Evolutionary conservation across 2,113 vertebrate genomes (phyloP), one percentile per base, ranked within the genome.

Genomic region (Machaerirhynchus nigripectus): DNA sequence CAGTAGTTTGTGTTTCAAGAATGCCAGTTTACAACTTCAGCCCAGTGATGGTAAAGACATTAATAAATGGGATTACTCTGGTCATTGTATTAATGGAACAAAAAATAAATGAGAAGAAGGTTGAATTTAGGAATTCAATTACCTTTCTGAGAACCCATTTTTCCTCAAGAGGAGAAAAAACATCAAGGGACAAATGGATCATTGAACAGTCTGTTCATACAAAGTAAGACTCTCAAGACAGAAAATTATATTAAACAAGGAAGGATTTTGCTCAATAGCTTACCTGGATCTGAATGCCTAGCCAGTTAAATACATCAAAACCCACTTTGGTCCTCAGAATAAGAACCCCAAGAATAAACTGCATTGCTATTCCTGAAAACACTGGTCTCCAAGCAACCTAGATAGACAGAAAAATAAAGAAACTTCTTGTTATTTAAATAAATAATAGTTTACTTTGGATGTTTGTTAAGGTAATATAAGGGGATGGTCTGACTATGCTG

Each of bases 341-440:
- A 71, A 99, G 56, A 84, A 99, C 63, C 22, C 98, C 99, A 86
- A 99, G 97, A 80, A 98, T n/a, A 97, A 98, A 99, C 93, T 99
- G 98, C 33, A 99, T 83, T 65, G 94, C 98, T 60, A 98, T 90
- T 63, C 99, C 98, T 96, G 98, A 98, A 56, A 98, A 84, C 64
- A 99, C 96, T 70, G 98, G 98, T 88, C 97, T 98, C 98, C 98
- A 99, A 69, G 94, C 92, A 96, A 99, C 98, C 99, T 99, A 94
- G 31, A 24, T 8, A 77, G 37, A 61, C 3, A 94, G 16, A 61
- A 90, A 82, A 87, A 82, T n/a, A 95, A 57, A 67, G 3, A 93
- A 94, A 47, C 5, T 6, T 40, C 3, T 81, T 56, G 10, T 60
- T 65, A 63, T 56, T 75, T 59, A 63, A 76, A 83, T 21, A 61